phyloP scores from a whole-genome alignment of 1,140 invertebrate species.

The Rhyacophila brunnea region DNA sequence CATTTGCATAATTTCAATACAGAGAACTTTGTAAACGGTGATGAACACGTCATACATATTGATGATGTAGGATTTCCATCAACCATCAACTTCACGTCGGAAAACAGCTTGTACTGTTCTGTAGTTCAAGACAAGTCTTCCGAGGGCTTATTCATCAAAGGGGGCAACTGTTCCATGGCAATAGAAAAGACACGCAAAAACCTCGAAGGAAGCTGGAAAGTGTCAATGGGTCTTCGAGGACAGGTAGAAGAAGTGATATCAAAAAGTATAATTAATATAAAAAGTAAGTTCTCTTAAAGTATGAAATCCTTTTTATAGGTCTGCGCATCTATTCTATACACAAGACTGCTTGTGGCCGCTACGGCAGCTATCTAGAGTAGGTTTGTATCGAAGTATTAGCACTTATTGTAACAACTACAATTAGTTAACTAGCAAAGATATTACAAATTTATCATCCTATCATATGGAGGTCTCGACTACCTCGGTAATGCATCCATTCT shows the following conservation, averaged over 20 bases:
- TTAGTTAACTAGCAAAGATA: too few species aligned
- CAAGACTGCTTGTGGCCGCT: too few species aligned
- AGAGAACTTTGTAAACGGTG: background rate
- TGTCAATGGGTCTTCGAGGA: constrained; percentile 41
- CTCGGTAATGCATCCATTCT: too few species aligned
- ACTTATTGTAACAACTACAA: too few species aligned
- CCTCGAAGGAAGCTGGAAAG: constrained; percentile 45
- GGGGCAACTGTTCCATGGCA: constrained; percentile 41
- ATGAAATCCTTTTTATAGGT: too few species aligned
- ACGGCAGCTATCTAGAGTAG: too few species aligned
- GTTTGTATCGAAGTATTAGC: too few species aligned
- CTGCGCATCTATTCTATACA: too few species aligned
- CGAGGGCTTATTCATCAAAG: constrained; percentile 41
- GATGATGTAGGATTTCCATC: background rate
- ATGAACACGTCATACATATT: background rate
- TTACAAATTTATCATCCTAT: too few species aligned
- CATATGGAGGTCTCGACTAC: too few species aligned
- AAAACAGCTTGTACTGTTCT: constrained; percentile 13
- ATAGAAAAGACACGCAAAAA: constrained; percentile 43
- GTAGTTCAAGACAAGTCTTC: constrained; percentile 28
- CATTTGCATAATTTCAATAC: too few species aligned
- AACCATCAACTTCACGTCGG: background rate
- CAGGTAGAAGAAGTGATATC: constrained; percentile 39
- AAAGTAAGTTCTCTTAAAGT: constrained; percentile 36
- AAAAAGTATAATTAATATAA: constrained; percentile 38